Evolutionary conservation across 2,113 vertebrate species (phyloP).

Genomic region (Sprattus sprattus): DNA sequence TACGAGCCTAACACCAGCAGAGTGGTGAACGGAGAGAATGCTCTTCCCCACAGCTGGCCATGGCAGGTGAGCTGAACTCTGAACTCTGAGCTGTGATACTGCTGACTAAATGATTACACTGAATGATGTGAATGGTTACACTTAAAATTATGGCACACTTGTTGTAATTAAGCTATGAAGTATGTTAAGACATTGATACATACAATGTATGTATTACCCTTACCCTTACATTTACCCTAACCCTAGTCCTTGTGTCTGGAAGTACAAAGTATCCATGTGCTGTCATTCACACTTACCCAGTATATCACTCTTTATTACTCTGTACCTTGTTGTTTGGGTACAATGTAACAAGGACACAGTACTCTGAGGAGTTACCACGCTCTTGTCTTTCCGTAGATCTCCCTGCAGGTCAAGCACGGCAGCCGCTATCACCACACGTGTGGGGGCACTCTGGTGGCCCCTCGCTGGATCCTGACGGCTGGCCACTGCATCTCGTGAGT

Average conservation of each 20-base stretch:
- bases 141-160: too few relatives aligned
- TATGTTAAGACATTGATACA: neutral
- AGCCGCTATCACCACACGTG: conserved; percentile 67
- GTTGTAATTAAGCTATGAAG: too few relatives aligned
- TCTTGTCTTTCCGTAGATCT: conserved; percentile 55
- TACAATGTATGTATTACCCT: too few relatives aligned
- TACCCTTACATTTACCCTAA: neutral
- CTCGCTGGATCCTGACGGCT: conserved; percentile 70
- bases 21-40: conserved; percentile 69
- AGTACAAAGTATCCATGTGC: neutral
- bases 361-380: neutral
- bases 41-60: conserved; percentile 66
- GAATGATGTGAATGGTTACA: neutral
- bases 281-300: neutral
- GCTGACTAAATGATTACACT: neutral
- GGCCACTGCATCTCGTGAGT: conserved; percentile 72
- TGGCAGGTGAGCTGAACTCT: conserved; percentile 63
- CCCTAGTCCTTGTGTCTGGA: neutral
- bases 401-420: conserved; percentile 66
- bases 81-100: too few relatives aligned
- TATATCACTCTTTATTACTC: neutral
- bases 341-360: neutral
- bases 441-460: conserved; percentile 66
- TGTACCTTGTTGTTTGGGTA: neutral
- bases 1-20: conserved; percentile 52